Percentiles rank a stretch among this genome's conserved stretches.
Conservation (phyloP, 2,888 invertebrate genomes). For the Drosophila histrio region DNA sequence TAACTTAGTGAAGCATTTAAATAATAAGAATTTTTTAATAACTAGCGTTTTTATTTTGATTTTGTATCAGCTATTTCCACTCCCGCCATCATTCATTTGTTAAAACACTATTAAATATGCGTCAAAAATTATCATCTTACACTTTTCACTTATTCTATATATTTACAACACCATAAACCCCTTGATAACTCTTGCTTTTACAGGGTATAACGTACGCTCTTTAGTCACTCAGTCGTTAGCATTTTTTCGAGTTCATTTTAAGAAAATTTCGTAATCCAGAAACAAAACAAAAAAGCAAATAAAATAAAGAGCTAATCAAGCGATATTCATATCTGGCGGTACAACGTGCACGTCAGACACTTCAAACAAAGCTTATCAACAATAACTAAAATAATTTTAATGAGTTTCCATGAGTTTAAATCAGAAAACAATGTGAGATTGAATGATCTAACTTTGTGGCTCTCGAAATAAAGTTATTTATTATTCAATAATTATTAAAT, state of each 20-base stretch:
- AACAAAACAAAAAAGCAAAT: neutral
- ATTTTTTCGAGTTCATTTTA: constrained; percentile 36
- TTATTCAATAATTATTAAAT: neutral
- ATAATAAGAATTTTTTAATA: too few species aligned
- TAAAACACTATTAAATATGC: too few species aligned
- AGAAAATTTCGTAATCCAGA: constrained; percentile 46
- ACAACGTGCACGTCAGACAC: neutral
- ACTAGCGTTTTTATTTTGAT: too few species aligned
- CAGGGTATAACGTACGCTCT: constrained; percentile 15
- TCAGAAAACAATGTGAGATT: neutral
- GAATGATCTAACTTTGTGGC: neutral
- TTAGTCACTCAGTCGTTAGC: constrained; percentile 24
- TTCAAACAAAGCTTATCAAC: constrained; percentile 34
- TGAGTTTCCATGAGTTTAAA: constrained; percentile 5
- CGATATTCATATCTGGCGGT: constrained; percentile 31
- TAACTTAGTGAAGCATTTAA: too few species aligned
- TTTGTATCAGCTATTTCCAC: too few species aligned
- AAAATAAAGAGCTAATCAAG: constrained; percentile 61
- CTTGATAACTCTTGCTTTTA: neutral
- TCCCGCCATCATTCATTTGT: too few species aligned
- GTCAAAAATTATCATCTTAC: too few species aligned
- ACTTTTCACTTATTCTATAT: too few species aligned
- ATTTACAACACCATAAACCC: neutral
- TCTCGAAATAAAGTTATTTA: neutral
- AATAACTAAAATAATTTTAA: neutral